Evolutionary conservation across 2,888 invertebrate genomes (phyloP).

Genomic region (Adineta ricciae): DNA sequence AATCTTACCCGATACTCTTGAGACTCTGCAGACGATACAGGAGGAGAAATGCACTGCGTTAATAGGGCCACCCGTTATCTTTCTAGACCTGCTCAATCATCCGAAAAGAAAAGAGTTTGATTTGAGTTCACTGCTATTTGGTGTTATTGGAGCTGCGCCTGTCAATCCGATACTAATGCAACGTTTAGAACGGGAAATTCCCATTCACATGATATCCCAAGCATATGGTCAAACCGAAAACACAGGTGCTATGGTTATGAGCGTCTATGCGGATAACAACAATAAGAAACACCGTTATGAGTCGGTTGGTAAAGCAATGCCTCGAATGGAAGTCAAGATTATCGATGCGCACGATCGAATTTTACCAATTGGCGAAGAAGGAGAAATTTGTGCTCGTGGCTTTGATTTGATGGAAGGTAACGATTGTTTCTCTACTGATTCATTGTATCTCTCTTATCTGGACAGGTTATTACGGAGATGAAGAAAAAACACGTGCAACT

Average conservation of each 20-base stretch:
- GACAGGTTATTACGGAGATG: slow-evolving; percentile 25
- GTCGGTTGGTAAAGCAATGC: slow-evolving; percentile 26
- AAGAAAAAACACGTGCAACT: slow-evolving; percentile 25
- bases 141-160: slow-evolving; percentile 25
- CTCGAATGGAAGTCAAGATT: slow-evolving; percentile 28
- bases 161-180: slow-evolving; percentile 22
- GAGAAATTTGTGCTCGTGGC: slow-evolving; percentile 25
- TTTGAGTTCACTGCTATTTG: not conserved
- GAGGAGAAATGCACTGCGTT: slow-evolving; percentile 25
- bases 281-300: slow-evolving; percentile 14
- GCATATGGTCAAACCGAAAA: slow-evolving; percentile 24
- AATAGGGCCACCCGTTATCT: slow-evolving; percentile 30
- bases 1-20: slow-evolving; percentile 19
- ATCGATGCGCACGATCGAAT: not conserved
- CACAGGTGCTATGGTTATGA: not conserved
- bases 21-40: slow-evolving; percentile 27
- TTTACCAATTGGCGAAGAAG: slow-evolving; percentile 21
- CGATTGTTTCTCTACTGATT: not conserved
- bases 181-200: slow-evolving; percentile 22
- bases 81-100: slow-evolving; percentile 24
- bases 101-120: slow-evolving; percentile 18
- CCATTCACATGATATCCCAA: not conserved
- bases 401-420: slow-evolving; percentile 14
- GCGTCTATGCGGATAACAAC: not conserved
- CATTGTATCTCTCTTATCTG: not conserved